Evolutionary conservation across 1,140 invertebrate species (phyloP).

Genomic region (Tetramorium parvispinum): DNA sequence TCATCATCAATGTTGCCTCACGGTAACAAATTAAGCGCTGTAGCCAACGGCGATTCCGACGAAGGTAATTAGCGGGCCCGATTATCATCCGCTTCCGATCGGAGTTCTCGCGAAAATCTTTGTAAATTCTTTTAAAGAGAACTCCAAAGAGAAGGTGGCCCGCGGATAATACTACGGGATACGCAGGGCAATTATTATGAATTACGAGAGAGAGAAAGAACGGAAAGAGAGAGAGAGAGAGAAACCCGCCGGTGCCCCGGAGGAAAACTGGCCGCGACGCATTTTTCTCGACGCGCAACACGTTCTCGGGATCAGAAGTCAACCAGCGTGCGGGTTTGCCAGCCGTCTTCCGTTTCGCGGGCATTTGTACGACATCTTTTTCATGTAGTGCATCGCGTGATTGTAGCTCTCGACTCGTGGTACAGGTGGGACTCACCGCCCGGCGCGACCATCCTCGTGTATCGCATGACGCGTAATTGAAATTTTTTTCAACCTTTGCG

Average conservation of each 20-base stretch:
- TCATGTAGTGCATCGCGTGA: not conserved
- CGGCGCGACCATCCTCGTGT: not conserved
- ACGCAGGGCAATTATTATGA: slow-evolving; percentile 23
- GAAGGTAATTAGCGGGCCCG: not conserved
- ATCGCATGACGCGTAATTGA: slow-evolving; percentile 4
- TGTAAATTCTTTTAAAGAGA: no score
- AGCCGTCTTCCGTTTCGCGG: slow-evolving; percentile 8
- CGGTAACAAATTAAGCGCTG: not conserved
- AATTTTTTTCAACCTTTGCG: not conserved
- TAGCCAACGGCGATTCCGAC: not conserved
- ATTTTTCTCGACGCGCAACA: slow-evolving; percentile 28
- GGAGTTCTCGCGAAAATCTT: not conserved
- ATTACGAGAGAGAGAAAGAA: slow-evolving; percentile 1
- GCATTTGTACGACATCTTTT: slow-evolving; percentile 35
- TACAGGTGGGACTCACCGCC: not conserved
- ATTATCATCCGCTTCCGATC: slow-evolving; percentile 27
- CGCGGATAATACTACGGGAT: not conserved
- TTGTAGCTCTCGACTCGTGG: not conserved
- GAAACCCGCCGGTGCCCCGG: not conserved
- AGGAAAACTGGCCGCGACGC: not conserved
- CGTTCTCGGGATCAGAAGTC: slow-evolving; percentile 28
- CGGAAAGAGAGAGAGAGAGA: not conserved
- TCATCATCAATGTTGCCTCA: not conserved
- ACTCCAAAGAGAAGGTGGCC: not conserved
- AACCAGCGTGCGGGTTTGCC: slow-evolving; percentile 1